Evolutionary conservation across 1,140 invertebrate genomes (phyloP), one percentile per base, ranked within the genome.

Genomic region (Euborellia annulipes): DNA sequence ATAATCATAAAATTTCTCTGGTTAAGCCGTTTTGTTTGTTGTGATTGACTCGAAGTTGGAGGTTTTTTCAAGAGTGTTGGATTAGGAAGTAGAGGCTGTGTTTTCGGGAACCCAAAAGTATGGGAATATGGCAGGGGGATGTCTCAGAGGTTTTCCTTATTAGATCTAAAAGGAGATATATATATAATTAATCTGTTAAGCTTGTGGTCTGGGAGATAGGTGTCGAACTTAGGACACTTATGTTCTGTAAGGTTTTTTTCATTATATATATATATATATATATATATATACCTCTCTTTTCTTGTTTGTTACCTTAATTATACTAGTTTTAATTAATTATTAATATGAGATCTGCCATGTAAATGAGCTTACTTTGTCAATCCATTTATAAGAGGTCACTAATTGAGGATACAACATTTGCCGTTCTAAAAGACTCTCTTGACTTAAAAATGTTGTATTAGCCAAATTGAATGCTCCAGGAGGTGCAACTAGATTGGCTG

Each of bases 301-400:
- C 32, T 9, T 9, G 9, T 9, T 9, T 9, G 9, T 9, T 34
- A 34, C 9, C n/a, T 14, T 34, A n/a, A 9, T 9, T 9, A 34
- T 9, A 9, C n/a, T 34, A 9, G 9, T 9, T 34, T 9, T 34
- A 34, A 34, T 34, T 34, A 34, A n/a, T 34, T 9, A n/a, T 14
- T 14, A 9, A 34, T 34, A 9, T 34, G 32, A n/a, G 38, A 8
- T 40, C 17, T 16, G 21, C 45, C n/a, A n/a, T n/a, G n/a, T n/a
- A n/a, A n/a, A n/a, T n/a, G n/a, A n/a, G n/a, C n/a, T 49, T 55
- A 83, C 75, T 63, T 90, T 91, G 55, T 92, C 87, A 6, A 80
- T 86, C 87, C 87, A 92, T 64, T 88, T 90, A 58, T 91, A 89
- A 58, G 81, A 82, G 56, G 87, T 84, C 0, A 90, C 80, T 14